Conservation (phyloP, 2,113 vertebrate species). For the Aix galericulata region DNA sequence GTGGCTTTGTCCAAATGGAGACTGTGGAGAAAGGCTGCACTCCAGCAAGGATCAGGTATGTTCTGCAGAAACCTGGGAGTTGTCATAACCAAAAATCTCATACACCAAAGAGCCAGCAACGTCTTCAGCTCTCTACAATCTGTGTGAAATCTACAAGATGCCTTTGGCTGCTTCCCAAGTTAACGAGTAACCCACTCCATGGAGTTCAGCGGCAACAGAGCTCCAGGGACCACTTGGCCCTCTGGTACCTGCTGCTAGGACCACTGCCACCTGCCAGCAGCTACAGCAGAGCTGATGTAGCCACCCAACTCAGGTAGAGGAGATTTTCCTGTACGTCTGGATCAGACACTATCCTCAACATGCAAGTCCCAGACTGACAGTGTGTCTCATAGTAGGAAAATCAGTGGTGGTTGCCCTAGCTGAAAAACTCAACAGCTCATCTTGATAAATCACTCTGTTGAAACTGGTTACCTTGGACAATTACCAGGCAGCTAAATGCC, state of each 20-base stretch:
- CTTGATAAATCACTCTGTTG: background rate
- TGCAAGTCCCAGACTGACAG: background rate
- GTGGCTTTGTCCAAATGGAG: background rate
- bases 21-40: background rate
- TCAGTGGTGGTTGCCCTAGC: background rate
- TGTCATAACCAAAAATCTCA: background rate
- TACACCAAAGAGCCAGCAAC: background rate
- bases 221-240: background rate
- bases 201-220: accelerated
- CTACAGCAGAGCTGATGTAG: background rate
- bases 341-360: background rate
- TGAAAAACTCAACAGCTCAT: background rate
- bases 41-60: background rate
- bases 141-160: background rate
- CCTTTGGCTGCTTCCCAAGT: background rate
- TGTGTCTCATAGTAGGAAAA: background rate
- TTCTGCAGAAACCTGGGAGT: background rate
- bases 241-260: background rate
- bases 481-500: background rate
- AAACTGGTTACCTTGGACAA: accelerated
- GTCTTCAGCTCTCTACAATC: background rate
- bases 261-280: background rate
- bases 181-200: background rate
- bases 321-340: background rate
- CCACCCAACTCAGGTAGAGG: background rate